phyloP scores from a whole-genome alignment of 2,113 vertebrate species.

The Tautogolabrus adspersus region DNA sequence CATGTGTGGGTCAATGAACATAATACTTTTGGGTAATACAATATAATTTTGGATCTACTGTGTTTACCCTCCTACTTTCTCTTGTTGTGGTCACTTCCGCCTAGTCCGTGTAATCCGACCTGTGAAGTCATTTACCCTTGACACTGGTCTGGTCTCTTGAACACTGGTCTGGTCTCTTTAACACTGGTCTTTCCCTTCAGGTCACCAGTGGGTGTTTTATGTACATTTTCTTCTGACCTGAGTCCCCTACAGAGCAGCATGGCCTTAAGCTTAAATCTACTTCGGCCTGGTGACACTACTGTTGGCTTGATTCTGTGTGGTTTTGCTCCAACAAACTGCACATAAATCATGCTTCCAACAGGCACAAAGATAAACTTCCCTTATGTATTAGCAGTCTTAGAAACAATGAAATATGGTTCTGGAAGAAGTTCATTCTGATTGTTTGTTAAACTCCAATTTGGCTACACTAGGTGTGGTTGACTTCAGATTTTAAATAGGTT shows the following conservation, averaged over 20 bases:
- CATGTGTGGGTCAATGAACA: too few species aligned
- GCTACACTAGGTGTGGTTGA: conserved; percentile 42
- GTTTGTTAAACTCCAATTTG: conserved; percentile 37
- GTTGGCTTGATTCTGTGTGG: conserved; percentile 45
- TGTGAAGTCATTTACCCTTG: conserved; percentile 12
- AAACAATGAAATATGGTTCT: conserved; percentile 45
- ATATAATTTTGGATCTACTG: neutral
- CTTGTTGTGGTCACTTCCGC: conserved; percentile 21
- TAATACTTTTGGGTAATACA: too few species aligned
- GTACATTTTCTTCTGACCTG: conserved; percentile 47
- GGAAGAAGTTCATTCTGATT: conserved; percentile 35
- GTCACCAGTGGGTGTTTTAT: conserved; percentile 28
- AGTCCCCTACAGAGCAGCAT: conserved; percentile 29
- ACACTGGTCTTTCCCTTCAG: neutral
- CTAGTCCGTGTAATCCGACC: conserved; percentile 29
- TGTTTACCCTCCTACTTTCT: neutral
- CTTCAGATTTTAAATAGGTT: conserved; percentile 81
- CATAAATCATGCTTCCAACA: conserved; percentile 44
- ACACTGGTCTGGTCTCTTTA: conserved; percentile 11
- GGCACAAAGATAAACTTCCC: conserved; percentile 43
- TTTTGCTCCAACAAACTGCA: conserved; percentile 54
- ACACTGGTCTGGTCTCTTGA: conserved; percentile 31
- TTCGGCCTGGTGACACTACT: conserved; percentile 47
- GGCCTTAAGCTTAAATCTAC: conserved; percentile 29
- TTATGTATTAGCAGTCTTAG: conserved; percentile 23